Conservation (phyloP, 1,140 invertebrate genomes). For the Rhyzopertha dominica region DNA sequence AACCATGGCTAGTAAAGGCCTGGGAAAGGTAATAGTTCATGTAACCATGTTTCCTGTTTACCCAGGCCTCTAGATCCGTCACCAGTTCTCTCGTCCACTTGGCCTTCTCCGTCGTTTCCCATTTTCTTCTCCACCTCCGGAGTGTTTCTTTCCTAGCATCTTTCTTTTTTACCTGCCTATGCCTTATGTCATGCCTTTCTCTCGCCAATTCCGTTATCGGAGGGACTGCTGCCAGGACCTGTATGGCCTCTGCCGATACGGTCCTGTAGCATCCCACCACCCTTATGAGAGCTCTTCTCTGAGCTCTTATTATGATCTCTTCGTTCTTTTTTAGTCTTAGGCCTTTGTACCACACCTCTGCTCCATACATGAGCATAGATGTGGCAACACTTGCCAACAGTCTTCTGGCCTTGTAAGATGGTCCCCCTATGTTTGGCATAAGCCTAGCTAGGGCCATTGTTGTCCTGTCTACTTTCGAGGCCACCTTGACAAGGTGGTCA, state of each 20-base stretch:
- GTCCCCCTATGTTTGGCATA: slow-evolving; percentile 18
- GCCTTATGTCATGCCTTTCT: slow-evolving; percentile 12
- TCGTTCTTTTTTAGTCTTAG: slow-evolving; percentile 3
- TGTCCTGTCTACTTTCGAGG: slow-evolving; percentile 3
- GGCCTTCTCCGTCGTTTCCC: not conserved
- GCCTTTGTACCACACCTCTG: slow-evolving; percentile 12
- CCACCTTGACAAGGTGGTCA: slow-evolving; percentile 4
- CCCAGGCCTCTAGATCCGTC: slow-evolving; percentile 12
- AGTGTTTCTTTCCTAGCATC: no score
- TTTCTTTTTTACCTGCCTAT: not conserved
- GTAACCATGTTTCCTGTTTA: slow-evolving; percentile 19
- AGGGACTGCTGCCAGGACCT: slow-evolving; percentile 19
- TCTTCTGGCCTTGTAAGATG: slow-evolving; percentile 7
- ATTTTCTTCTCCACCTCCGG: slow-evolving; percentile 7
- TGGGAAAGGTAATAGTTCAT: slow-evolving; percentile 30
- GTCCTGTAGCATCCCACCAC: slow-evolving; percentile 23
- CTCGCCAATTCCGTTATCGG: slow-evolving; percentile 28
- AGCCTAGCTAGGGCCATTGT: slow-evolving; percentile 4
- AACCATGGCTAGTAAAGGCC: no score
- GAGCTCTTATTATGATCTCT: not conserved
- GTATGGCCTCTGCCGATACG: slow-evolving; percentile 20
- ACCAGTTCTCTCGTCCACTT: slow-evolving; percentile 21
- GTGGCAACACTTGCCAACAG: not conserved
- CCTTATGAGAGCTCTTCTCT: slow-evolving; percentile 11
- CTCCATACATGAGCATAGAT: slow-evolving; percentile 14